These are phyloP conservation scores for Epizoanthus scotinus DNA, from an alignment of 92 coral and sea anemone species.

Conservation along the genomic window DNA sequence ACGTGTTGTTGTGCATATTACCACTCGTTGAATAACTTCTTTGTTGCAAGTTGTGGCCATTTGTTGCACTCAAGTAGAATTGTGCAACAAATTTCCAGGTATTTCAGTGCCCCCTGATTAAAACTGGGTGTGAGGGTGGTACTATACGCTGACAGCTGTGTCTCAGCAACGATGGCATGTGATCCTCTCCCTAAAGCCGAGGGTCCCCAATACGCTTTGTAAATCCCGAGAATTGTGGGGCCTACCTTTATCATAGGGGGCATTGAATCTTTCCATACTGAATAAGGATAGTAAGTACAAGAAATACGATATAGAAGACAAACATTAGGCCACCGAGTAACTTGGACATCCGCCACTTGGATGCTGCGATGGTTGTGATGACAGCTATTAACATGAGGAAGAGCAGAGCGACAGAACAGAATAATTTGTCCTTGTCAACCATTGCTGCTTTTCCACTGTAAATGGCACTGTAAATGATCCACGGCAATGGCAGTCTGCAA, in stretches of 20 bases:
- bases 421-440: constrained; percentile 75
- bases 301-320: constrained; percentile 69
- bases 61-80: no score
- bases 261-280: constrained; percentile 45
- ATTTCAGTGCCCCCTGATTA: no score
- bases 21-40: no score
- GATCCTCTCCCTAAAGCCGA: no score
- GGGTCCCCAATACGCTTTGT: no score
- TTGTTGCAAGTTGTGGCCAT: no score
- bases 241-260: constrained; percentile 6
- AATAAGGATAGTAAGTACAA: constrained; percentile 72
- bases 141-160: no score
- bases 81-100: no score
- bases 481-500: constrained; percentile 88
- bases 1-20: no score
- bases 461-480: constrained; percentile 74
- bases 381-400: constrained; percentile 86
- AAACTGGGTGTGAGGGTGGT: no score
- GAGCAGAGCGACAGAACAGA: constrained; percentile 86
- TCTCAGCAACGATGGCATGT: no score
- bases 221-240: no score
- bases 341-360: constrained; percentile 93
- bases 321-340: constrained; percentile 83
- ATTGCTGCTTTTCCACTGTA: constrained; percentile 54
- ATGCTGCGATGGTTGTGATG: constrained; percentile 67